Percentiles rank a stretch among this genome's conserved stretches.
Conservation (phyloP, 2,888 invertebrate species). For the Orgyia antiqua region DNA sequence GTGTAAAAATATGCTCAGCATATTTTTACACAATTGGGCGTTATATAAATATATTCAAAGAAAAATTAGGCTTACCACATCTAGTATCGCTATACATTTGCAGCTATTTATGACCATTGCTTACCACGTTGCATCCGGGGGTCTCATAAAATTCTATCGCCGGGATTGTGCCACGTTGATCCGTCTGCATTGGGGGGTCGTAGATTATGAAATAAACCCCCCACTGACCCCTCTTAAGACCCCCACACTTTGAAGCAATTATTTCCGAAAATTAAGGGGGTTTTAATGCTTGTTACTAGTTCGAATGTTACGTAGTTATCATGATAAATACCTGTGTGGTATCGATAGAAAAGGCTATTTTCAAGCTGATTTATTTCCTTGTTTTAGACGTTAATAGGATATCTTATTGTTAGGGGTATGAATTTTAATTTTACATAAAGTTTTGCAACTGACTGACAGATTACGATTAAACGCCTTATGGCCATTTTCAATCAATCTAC, state of each 20-base stretch:
- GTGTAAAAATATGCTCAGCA: too few relatives aligned
- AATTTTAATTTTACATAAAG: too few relatives aligned
- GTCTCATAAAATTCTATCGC: slow-evolving; percentile 74
- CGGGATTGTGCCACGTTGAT: slow-evolving; percentile 63
- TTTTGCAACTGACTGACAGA: too few relatives aligned
- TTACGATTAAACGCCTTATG: too few relatives aligned
- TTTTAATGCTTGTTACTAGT: slow-evolving; percentile 15
- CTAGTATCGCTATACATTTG: slow-evolving; percentile 29
- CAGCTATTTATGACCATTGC: slow-evolving; percentile 64
- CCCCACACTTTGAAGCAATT: slow-evolving; percentile 26
- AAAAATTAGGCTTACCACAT: too few relatives aligned
- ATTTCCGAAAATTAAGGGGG: slow-evolving; percentile 26
- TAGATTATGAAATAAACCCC: slow-evolving; percentile 30
- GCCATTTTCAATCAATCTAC: too few relatives aligned
- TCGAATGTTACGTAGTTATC: slow-evolving; percentile 3
- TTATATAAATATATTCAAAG: too few relatives aligned
- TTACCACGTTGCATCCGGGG: slow-evolving; percentile 64
- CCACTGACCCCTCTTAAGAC: slow-evolving; percentile 8
- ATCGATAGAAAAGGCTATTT: not conserved
- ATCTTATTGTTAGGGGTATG: too few relatives aligned
- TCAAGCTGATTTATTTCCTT: too few relatives aligned
- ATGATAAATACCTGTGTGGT: not conserved
- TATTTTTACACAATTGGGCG: too few relatives aligned
- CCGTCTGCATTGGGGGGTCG: slow-evolving; percentile 43
- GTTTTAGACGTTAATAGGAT: too few relatives aligned